These are phyloP conservation scores for Heliconius aoede DNA, from an alignment of 2,888 invertebrate genomes.

Conservation along the genomic window DNA sequence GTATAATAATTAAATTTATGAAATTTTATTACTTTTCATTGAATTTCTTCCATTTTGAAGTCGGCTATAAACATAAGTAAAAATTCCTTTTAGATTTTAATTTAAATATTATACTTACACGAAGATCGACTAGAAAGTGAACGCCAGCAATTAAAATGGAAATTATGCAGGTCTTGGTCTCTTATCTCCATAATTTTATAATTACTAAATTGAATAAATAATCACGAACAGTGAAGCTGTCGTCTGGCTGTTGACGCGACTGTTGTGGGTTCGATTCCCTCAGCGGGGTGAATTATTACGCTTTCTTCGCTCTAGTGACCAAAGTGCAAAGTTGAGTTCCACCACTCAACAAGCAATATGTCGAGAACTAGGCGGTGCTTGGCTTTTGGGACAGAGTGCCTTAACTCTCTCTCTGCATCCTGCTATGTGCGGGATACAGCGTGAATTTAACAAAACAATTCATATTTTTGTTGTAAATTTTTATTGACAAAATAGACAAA, in stretches of 20 bases:
- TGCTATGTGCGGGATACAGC: not conserved
- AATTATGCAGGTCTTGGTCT: conserved; percentile 11
- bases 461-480: too few species aligned
- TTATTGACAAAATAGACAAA: not conserved
- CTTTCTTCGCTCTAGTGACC: not conserved
- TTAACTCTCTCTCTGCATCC: not conserved
- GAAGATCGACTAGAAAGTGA: conserved; percentile 19
- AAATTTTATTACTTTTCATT: too few species aligned
- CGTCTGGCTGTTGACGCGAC: not conserved
- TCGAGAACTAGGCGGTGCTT: not conserved
- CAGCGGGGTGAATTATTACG: too few species aligned
- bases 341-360: not conserved
- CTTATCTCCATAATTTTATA: not conserved
- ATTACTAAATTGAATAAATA: conserved; percentile 11
- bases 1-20: too few species aligned
- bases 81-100: conserved; percentile 7
- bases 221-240: not conserved
- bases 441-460: not conserved
- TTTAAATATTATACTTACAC: conserved; percentile 9
- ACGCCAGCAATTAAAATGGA: conserved; percentile 5
- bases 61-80: not conserved
- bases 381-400: not conserved
- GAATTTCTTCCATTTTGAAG: too few species aligned
- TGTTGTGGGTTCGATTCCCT: not conserved
- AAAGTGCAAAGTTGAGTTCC: too few species aligned